Percentiles rank a stretch among this genome's conserved stretches.
Evolutionary conservation across 2,888 invertebrate species (phyloP).

Genomic region (Diabrotica balteata): DNA sequence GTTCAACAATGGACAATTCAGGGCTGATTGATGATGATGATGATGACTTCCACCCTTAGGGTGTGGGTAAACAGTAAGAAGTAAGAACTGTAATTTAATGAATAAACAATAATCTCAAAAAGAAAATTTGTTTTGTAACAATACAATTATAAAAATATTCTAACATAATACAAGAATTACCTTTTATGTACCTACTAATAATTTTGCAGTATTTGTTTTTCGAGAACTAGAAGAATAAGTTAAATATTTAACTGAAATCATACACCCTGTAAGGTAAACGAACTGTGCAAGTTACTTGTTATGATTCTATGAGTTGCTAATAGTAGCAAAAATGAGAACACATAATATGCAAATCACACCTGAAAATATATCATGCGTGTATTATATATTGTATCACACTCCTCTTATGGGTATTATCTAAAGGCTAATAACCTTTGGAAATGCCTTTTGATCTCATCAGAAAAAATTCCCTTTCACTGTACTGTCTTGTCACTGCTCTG

Average conservation of each 20-base stretch:
- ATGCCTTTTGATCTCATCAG: conserved; percentile 31
- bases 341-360: conserved; percentile 32
- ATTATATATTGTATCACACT: conserved; percentile 26
- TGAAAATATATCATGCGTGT: conserved; percentile 33
- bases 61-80: too few species aligned
- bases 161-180: too few species aligned
- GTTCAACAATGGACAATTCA: too few species aligned
- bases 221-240: too few species aligned
- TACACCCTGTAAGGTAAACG: conserved; percentile 37
- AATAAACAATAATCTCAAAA: too few species aligned
- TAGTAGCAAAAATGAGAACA: conserved; percentile 30
- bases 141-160: too few species aligned
- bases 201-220: too few species aligned
- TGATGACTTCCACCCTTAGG: too few species aligned
- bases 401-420: conserved; percentile 27
- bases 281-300: conserved; percentile 34
- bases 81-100: too few species aligned
- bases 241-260: conserved; percentile 17
- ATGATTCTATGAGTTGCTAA: conserved; percentile 26
- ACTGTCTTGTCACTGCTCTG: conserved; percentile 13
- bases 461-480: conserved; percentile 28
- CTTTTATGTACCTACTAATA: too few species aligned
- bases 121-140: too few species aligned
- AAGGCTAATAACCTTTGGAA: conserved; percentile 33
- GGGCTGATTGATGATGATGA: too few species aligned